Evolutionary conservation across 2,113 vertebrate species (phyloP).

Genomic region (Paratilapia polleni): DNA sequence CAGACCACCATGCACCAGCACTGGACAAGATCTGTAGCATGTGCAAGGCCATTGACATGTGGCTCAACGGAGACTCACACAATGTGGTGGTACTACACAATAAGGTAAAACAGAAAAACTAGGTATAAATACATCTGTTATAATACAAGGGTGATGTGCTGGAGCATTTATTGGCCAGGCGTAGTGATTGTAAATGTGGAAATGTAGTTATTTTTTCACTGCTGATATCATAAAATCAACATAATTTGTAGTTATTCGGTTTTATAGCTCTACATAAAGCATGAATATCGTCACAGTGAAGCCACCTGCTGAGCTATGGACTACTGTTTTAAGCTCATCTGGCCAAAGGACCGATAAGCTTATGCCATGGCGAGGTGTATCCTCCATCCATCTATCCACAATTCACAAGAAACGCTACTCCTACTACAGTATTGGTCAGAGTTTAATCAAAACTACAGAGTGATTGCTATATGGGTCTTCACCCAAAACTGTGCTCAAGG

Average conservation of each 20-base stretch:
- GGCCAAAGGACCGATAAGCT: neutral
- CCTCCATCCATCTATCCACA: neutral
- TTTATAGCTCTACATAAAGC: neutral
- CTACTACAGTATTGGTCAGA: neutral
- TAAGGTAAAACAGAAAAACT: constrained; percentile 81
- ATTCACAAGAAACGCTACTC: no score
- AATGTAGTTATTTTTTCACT: neutral
- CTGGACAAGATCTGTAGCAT: constrained; percentile 98
- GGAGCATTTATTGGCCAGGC: neutral
- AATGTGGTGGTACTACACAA: constrained; percentile 95
- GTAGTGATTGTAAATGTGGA: neutral
- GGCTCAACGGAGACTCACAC: constrained; percentile 87
- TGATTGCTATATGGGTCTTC: neutral
- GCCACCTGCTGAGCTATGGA: neutral
- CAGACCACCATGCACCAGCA: constrained; percentile 92
- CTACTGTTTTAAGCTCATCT: neutral
- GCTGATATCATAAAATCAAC: neutral
- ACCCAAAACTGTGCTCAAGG: neutral
- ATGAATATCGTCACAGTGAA: neutral
- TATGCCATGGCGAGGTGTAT: neutral
- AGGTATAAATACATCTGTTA: neutral
- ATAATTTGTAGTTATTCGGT: constrained; percentile 4
- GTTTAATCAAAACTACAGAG: neutral
- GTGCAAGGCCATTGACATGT: constrained; percentile 97
- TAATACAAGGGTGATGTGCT: neutral